These are phyloP conservation scores for Pyrrhosoma nymphula DNA, from an alignment of 2,888 invertebrate species.

Conservation along the genomic window DNA sequence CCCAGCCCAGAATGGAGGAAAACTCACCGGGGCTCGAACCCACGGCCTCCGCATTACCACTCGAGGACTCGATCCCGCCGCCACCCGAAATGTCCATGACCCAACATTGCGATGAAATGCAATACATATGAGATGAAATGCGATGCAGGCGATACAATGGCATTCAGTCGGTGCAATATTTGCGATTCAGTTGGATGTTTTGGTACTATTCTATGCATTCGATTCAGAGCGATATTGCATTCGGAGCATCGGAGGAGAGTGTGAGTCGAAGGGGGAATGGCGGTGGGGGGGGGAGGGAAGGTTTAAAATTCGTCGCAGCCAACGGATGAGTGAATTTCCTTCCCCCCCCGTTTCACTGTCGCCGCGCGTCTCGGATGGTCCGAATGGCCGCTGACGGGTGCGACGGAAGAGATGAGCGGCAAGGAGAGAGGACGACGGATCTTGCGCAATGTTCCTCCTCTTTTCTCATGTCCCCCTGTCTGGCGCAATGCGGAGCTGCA, in stretches of 20 bases:
- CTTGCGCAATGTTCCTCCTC: background rate
- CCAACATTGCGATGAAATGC: too few species aligned
- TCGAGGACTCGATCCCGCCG: too few species aligned
- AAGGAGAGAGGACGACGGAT: background rate
- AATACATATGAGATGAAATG: too few species aligned
- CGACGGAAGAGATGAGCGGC: background rate
- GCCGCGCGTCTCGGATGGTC: conserved; percentile 50
- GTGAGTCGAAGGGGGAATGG: background rate
- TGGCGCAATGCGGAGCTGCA: conserved; percentile 50
- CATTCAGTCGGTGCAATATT: too few species aligned
- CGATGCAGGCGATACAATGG: too few species aligned
- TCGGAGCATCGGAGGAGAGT: background rate
- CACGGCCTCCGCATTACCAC: too few species aligned
- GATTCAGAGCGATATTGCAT: too few species aligned
- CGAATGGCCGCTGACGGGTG: conserved; percentile 63
- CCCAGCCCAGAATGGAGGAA: too few species aligned
- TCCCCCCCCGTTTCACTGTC: conserved; percentile 1
- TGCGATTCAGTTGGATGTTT: too few species aligned
- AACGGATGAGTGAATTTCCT: conserved; percentile 53
- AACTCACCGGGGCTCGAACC: too few species aligned
- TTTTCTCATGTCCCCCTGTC: background rate
- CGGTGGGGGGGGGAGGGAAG: background rate
- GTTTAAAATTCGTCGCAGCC: conserved; percentile 31
- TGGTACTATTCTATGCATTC: too few species aligned
- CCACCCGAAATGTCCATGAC: too few species aligned